Percentiles rank a stretch among this genome's conserved stretches.
phyloP scores from a whole-genome alignment of 2,113 vertebrate genomes.

The Channa maculata region DNA sequence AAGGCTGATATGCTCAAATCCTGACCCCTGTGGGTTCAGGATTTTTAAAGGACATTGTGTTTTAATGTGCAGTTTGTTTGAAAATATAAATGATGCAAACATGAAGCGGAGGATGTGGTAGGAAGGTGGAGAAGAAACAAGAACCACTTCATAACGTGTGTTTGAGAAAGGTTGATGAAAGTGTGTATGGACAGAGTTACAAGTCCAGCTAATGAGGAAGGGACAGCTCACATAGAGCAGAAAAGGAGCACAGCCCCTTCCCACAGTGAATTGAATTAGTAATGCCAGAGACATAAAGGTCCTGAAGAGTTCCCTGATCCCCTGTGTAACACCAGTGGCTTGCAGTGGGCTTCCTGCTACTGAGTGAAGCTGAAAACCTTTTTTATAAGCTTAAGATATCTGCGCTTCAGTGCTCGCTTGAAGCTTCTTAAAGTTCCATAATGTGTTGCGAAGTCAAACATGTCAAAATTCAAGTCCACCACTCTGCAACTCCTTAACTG shows the following conservation, averaged over 20 bases:
- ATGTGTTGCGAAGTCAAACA: conserved; percentile 42
- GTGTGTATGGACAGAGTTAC: conserved; percentile 71
- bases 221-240: conserved; percentile 64
- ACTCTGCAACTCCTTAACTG: conserved; percentile 21
- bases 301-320: conserved; percentile 72
- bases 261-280: conserved; percentile 82
- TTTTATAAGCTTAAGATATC: conserved; percentile 44
- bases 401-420: conserved; percentile 52
- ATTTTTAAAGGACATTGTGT: conserved; percentile 19
- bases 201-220: conserved; percentile 66
- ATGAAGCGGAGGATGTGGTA: not conserved
- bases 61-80: conserved; percentile 27
- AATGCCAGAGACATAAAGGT: conserved; percentile 78
- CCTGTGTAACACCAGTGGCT: conserved; percentile 63
- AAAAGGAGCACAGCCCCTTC: conserved; percentile 70
- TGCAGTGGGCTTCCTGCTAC: conserved; percentile 61
- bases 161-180: conserved; percentile 18
- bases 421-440: conserved; percentile 47
- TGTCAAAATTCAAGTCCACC: conserved; percentile 39
- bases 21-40: not conserved
- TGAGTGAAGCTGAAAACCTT: conserved; percentile 37
- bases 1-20: not conserved
- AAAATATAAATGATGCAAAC: conserved; percentile 32
- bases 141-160: not conserved
- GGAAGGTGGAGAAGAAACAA: conserved; percentile 1